Evolutionary conservation across 2,797 vertebrate species (phyloP).

Genomic region (Otolemur crassicaudatus): DNA sequence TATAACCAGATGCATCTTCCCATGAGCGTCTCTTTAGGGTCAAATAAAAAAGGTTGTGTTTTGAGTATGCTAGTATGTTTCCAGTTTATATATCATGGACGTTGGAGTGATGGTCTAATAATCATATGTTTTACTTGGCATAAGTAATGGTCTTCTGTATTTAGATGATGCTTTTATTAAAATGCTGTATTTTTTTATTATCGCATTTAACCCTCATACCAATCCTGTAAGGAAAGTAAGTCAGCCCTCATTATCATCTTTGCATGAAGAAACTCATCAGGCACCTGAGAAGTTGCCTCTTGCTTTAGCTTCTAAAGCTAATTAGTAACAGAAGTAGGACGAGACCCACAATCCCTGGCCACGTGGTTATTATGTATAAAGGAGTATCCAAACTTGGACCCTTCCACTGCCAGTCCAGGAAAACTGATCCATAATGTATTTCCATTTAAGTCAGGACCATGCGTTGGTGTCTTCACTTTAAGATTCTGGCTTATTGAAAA

Average conservation of each 20-base stretch:
- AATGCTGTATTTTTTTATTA: not conserved
- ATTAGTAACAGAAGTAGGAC: not conserved
- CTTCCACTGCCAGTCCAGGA: not conserved
- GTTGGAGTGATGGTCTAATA: not conserved
- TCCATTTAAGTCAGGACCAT: not conserved
- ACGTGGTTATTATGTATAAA: not conserved
- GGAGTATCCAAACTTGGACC: not conserved
- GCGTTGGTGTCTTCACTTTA: not conserved
- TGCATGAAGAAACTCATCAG: not conserved
- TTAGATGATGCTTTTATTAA: constrained; percentile 41
- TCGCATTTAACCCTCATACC: not conserved
- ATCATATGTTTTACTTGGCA: not conserved
- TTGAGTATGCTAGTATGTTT: not conserved
- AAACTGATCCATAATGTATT: not conserved
- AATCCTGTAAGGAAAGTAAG: not conserved
- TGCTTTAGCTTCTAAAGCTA: constrained; percentile 49
- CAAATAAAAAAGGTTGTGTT: not conserved
- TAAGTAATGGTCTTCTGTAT: not conserved
- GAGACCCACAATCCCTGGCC: not conserved
- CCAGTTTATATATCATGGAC: not conserved
- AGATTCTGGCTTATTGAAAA: not conserved
- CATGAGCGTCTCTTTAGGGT: not conserved
- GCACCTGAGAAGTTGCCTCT: not conserved
- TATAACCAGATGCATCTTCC: not conserved
- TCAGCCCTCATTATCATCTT: not conserved